Evolutionary conservation across 1,140 invertebrate species (phyloP), one percentile per base, ranked within the genome.

Genomic region (Dreissena polymorpha): DNA sequence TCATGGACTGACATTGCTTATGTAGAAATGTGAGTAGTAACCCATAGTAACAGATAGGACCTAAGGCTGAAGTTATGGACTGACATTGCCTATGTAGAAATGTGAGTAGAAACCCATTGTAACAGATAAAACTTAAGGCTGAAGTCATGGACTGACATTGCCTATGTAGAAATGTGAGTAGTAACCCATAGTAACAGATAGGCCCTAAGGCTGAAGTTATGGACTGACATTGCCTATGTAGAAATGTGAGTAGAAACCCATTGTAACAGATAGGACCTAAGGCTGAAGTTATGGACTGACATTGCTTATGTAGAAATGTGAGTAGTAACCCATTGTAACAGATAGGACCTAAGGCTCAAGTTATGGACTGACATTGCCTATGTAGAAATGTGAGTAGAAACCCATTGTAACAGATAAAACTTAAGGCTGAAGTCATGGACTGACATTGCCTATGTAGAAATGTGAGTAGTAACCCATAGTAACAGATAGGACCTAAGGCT

Each of bases 141-240:
- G 10, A 73, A 79, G 39, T 57, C 21, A 13, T 84, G 75, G 75
- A 67, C 51, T 0, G 76, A 84, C 57, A 73, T 78, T 2, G 75
- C 70, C 8, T 72, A 51, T 53, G 76, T 84, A 6, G 83, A 84
- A 64, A 14, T 39, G 83, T 84, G 60, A 73, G 83, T 70, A 12
- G 10, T 60, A 60, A 60, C 8, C 39, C 39, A 39, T 39, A 39
- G 8, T 39, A 5, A 39, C 39, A 2, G 3, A 39, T 39, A 39
- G 39, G 8, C 2, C 39, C 3, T 39, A 39, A 39, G 39, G n/a
- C 18, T 84, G 12, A 71, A 77, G 27, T 53, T 10, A 18, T 84
- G 73, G 73, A 64, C 39, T 0, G 74, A 84, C 53, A 71, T 76
- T 3, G 73, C 68, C 12, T 71, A 60, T 50, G 74, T 84, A 6